Evolutionary conservation across 1,140 invertebrate species (phyloP).

Genomic region (Drosophila yakuba): DNA sequence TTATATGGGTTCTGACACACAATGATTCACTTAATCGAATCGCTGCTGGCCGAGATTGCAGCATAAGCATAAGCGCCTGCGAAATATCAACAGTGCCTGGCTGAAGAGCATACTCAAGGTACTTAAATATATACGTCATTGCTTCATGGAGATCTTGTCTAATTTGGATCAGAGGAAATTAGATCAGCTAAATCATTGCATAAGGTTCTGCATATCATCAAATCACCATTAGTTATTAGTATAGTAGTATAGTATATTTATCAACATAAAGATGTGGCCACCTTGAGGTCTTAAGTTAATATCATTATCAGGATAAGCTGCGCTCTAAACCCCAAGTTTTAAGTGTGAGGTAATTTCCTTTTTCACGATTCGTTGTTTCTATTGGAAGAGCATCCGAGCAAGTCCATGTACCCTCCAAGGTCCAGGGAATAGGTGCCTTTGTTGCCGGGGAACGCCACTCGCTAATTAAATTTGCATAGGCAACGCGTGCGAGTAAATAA

Average conservation of each 20-base stretch:
- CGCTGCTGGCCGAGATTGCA: conserved; percentile 12
- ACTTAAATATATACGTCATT: background rate
- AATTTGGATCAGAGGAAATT: background rate
- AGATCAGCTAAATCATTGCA: background rate
- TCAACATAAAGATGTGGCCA: too few relatives aligned
- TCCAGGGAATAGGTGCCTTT: conserved; percentile 29
- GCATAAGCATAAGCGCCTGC: conserved; percentile 5
- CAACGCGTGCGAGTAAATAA: conserved; percentile 50
- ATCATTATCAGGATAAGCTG: too few relatives aligned
- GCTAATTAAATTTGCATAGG: conserved; percentile 64
- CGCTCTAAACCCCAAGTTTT: background rate
- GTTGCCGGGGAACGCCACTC: conserved; percentile 22
- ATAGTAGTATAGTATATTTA: too few relatives aligned
- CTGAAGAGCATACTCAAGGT: background rate
- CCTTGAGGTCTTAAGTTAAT: too few relatives aligned
- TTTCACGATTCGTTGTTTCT: background rate
- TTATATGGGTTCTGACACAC: conserved; percentile 21
- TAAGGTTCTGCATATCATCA: too few relatives aligned
- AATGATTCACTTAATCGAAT: conserved; percentile 41
- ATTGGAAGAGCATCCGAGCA: too few relatives aligned
- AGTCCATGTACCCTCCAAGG: background rate
- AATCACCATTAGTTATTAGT: too few relatives aligned
- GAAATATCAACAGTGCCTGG: conserved; percentile 1
- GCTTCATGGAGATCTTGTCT: background rate
- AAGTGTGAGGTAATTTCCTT: too few relatives aligned